Conservation (phyloP, 2,113 vertebrate genomes). For the Irena cyanogastra region DNA sequence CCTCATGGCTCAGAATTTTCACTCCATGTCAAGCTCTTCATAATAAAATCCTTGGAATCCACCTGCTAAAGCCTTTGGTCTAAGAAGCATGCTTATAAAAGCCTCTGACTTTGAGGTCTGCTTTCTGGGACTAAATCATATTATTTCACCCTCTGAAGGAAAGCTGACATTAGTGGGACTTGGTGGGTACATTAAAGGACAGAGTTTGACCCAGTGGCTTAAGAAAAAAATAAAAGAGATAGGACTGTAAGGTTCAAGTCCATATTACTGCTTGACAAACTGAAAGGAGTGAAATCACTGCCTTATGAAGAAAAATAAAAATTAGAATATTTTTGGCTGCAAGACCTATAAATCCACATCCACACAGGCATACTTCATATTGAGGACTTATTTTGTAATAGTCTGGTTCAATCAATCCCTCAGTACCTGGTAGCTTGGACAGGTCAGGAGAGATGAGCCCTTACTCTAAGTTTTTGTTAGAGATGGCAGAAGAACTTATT, state of each 20-base stretch:
- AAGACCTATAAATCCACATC: background rate
- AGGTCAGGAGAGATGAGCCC: background rate
- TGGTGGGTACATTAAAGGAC: constrained; percentile 10
- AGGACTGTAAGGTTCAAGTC: background rate
- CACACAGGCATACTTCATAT: background rate
- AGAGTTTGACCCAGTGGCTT: constrained; percentile 10
- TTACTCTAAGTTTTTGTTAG: background rate
- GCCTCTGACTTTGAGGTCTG: constrained; percentile 40
- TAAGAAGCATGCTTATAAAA: constrained; percentile 47
- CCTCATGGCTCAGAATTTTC: background rate
- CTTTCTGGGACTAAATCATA: constrained; percentile 39
- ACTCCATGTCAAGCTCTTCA: constrained; percentile 8
- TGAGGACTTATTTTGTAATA: background rate
- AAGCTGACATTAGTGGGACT: constrained; percentile 35
- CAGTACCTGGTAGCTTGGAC: background rate
- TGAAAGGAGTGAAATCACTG: background rate
- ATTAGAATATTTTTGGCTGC: background rate
- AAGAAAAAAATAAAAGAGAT: background rate
- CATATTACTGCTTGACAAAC: background rate
- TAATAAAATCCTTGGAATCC: constrained; percentile 37
- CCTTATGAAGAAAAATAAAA: background rate
- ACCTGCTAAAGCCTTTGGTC: constrained; percentile 12
- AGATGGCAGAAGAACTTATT: background rate
- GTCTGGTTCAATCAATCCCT: background rate
- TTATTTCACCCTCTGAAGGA: constrained; percentile 44